phyloP scores from a whole-genome alignment of 2,888 invertebrate genomes.

The Xestia c-nigrum region DNA sequence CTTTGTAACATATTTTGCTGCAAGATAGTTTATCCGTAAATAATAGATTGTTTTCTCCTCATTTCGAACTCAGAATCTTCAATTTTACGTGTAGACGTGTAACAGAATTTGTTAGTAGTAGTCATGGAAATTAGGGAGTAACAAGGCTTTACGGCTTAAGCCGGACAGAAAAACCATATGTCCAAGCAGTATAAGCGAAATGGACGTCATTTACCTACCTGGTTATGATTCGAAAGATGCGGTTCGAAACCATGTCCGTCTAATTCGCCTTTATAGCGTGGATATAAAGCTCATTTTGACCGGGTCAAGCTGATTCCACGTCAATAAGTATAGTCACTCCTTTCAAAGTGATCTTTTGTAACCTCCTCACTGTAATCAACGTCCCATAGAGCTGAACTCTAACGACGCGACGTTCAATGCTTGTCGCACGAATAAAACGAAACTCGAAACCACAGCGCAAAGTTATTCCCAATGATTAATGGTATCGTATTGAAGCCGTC shows the following conservation, averaged over 20 bases:
- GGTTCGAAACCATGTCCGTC: neutral
- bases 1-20: constrained; percentile 9
- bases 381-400: neutral
- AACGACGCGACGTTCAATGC: neutral
- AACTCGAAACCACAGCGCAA: constrained; percentile 9
- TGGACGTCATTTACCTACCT: neutral
- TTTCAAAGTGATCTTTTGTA: constrained; percentile 4
- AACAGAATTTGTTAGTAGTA: neutral
- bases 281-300: neutral
- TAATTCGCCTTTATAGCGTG: neutral
- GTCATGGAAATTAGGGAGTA: neutral
- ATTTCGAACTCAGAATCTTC: neutral
- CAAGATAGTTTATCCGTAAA: constrained; percentile 3
- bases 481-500: constrained; percentile 44
- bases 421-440: constrained; percentile 22
- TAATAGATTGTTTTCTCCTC: constrained; percentile 7
- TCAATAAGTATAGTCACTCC: neutral
- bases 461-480: constrained; percentile 53
- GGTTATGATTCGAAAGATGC: neutral
- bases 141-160: neutral
- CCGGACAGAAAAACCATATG: neutral
- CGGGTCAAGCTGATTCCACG: neutral
- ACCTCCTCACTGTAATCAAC: neutral
- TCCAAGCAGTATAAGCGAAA: neutral
- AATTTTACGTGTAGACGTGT: neutral